phyloP scores from a whole-genome alignment of 2,797 vertebrate species.

The Pseudocheirus occidentalis region DNA sequence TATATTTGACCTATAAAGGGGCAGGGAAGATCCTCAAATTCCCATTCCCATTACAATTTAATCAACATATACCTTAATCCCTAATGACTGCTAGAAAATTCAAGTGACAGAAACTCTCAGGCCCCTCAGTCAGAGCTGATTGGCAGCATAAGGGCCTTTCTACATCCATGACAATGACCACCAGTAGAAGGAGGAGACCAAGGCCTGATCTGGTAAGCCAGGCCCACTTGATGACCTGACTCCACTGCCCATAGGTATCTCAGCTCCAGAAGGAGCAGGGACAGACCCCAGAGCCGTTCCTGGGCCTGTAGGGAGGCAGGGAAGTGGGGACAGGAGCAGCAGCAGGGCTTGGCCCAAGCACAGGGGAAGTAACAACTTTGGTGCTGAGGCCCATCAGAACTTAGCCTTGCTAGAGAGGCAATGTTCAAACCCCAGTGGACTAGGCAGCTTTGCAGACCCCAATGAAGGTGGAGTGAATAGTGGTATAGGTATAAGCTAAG shows the following conservation, averaged over 20 bases:
- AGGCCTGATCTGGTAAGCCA: neutral
- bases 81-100: neutral
- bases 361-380: neutral
- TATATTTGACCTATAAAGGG: too few relatives aligned
- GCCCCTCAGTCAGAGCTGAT: neutral
- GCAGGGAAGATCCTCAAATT: too few relatives aligned
- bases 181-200: neutral
- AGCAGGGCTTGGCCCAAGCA: neutral
- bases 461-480: too few relatives aligned
- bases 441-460: too few relatives aligned
- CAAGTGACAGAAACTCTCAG: neutral
- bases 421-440: too few relatives aligned
- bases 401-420: neutral
- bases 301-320: neutral
- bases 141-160: neutral
- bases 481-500: too few relatives aligned
- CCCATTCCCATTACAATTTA: neutral
- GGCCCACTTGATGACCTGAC: too few relatives aligned
- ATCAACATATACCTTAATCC: neutral
- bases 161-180: neutral
- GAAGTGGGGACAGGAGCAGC: too few relatives aligned
- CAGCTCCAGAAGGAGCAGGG: neutral
- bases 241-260: too few relatives aligned
- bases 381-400: neutral
- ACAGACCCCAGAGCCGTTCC: neutral